phyloP scores from a whole-genome alignment of 1,140 invertebrate species.

The Cherax quadricarinatus region DNA sequence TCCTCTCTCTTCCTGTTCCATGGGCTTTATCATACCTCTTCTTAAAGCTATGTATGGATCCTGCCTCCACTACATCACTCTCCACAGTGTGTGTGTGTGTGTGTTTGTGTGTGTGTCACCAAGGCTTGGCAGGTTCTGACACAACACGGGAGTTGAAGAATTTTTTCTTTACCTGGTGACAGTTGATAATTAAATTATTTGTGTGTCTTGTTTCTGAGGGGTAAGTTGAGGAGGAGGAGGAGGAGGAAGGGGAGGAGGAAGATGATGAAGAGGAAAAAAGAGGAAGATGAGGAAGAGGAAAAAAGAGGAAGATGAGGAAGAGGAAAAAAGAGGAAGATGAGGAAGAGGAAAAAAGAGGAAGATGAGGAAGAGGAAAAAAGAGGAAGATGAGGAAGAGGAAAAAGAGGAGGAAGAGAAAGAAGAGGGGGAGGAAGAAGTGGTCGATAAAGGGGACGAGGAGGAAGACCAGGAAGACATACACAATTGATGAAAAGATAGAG shows the following conservation, averaged over 20 bases:
- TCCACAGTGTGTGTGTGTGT: not conserved
- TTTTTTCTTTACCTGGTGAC: not conserved
- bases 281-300: not conserved
- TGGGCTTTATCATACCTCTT: too few species aligned
- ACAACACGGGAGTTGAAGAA: not conserved
- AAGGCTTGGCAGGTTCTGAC: too few species aligned
- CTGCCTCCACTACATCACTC: too few species aligned
- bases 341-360: too few species aligned
- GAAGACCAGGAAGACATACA: not conserved
- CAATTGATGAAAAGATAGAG: not conserved
- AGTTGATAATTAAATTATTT: not conserved
- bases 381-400: not conserved
- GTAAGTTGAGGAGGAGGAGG: not conserved
- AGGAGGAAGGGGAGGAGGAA: not conserved
- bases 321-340: too few species aligned
- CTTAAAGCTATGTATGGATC: too few species aligned
- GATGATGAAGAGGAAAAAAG: not conserved
- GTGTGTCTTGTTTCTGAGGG: not conserved
- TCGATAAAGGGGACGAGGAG: not conserved
- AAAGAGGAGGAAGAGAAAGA: not conserved
- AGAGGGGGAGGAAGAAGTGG: not conserved
- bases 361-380: not conserved
- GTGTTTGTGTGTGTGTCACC: constrained; percentile 2
- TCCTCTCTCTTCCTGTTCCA: too few species aligned
- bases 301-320: not conserved